A percentile compares a stretch with the other conserved stretches of the same genome.
Conservation (phyloP, 35 echinoderm and acorn worm species). For the Amphiura filiformis region DNA sequence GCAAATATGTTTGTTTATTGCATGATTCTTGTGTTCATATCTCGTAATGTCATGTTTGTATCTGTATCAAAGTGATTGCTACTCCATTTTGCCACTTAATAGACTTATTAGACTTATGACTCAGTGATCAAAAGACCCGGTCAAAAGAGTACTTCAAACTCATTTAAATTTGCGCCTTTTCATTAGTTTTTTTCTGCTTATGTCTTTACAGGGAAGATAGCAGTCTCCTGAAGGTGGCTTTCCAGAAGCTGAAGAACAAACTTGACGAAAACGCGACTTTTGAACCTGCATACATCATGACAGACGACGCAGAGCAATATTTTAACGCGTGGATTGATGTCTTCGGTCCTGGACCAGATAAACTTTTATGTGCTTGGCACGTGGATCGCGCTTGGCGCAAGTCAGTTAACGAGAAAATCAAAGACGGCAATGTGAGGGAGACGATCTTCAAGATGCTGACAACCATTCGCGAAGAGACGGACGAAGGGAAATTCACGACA, state of each 20-base stretch:
- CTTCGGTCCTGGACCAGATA: not conserved
- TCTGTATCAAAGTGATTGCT: no score
- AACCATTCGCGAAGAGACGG: constrained; percentile 6
- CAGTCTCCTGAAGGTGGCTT: not conserved
- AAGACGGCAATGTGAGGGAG: not conserved
- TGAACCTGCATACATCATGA: constrained; percentile 8
- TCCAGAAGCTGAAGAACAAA: not conserved
- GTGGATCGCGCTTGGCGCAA: constrained; percentile 22
- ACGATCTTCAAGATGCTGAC: constrained; percentile 13
- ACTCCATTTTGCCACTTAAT: no score
- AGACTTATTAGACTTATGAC: no score
- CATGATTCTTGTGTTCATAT: no score
- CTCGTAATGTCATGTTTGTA: no score
- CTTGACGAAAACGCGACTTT: not conserved
- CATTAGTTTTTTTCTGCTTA: no score
- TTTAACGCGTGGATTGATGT: constrained; percentile 10
- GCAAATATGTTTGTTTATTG: no score
- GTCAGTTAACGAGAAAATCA: not conserved
- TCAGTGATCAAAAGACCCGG: no score
- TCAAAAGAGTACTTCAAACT: no score
- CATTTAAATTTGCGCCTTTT: no score
- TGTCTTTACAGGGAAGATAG: constrained; percentile 38
- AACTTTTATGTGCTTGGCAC: constrained; percentile 23
- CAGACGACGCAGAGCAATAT: constrained; percentile 17
- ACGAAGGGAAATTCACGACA: not conserved